Conservation (phyloP, 2,797 vertebrate species). For the Neoniphon sammara region DNA sequence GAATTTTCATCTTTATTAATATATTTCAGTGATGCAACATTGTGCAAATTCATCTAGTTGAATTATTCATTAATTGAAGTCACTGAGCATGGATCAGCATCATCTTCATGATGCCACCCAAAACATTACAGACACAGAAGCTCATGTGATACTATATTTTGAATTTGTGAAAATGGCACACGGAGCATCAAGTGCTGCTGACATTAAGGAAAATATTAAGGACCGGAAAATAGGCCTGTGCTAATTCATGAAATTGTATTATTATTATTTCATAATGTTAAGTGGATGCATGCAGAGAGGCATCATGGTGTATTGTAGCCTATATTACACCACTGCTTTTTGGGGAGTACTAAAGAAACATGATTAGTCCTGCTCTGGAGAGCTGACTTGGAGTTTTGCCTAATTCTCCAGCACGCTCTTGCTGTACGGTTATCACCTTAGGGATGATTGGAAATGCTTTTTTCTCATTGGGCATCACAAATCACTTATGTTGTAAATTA, state of each 20-base stretch:
- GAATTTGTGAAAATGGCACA: constrained; percentile 44
- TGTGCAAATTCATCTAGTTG: constrained; percentile 79
- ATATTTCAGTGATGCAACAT: constrained; percentile 83
- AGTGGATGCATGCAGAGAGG: constrained; percentile 63
- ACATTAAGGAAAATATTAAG: constrained; percentile 50
- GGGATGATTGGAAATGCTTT: constrained; percentile 74
- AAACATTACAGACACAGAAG: constrained; percentile 56
- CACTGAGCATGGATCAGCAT: constrained; percentile 59
- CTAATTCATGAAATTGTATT: constrained; percentile 61
- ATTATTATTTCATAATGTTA: constrained; percentile 66
- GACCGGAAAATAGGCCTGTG: constrained; percentile 42
- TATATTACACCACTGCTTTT: constrained; percentile 67
- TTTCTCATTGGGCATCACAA: constrained; percentile 74
- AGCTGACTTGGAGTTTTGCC: constrained; percentile 78
- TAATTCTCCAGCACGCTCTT: constrained; percentile 69
- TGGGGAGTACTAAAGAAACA: constrained; percentile 72
- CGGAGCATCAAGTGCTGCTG: constrained; percentile 33
- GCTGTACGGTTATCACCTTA: constrained; percentile 73
- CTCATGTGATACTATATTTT: constrained; percentile 40
- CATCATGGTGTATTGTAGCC: constrained; percentile 62
- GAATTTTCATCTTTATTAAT: constrained; percentile 77
- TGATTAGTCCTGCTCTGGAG: constrained; percentile 75
- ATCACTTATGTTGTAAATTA: constrained; percentile 77
- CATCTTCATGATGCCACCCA: constrained; percentile 43
- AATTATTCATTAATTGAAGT: constrained; percentile 80